A percentile compares a stretch with the other conserved stretches of the same genome.
These are phyloP conservation scores for Theristicus caerulescens DNA, from an alignment of 2,113 vertebrate species.

Conservation along the genomic window DNA sequence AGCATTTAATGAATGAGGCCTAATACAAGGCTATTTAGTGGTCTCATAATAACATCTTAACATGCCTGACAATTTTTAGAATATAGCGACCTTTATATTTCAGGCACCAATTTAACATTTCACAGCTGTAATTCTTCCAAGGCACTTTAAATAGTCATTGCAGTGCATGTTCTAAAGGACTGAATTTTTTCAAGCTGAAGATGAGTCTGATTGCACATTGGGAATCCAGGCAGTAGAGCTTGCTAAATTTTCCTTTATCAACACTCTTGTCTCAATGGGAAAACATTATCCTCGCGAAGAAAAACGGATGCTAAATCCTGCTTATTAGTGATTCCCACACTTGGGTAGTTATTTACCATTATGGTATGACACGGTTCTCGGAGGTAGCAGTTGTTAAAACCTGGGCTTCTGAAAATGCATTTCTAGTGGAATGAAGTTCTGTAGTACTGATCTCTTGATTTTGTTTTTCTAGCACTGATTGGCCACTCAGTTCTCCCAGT, in stretches of 20 bases:
- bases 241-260: background rate
- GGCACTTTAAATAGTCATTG: background rate
- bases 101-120: conserved; percentile 26
- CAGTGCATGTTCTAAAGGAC: background rate
- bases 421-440: background rate
- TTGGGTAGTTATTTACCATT: background rate
- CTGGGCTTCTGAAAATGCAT: background rate
- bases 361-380: background rate
- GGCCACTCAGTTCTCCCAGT: conserved; percentile 90
- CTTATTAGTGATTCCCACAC: background rate
- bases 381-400: background rate
- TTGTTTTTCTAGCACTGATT: conserved; percentile 82
- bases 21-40: background rate
- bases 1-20: background rate
- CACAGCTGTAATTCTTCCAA: conserved; percentile 46
- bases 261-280: background rate
- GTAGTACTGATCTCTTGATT: background rate
- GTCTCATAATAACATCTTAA: background rate
- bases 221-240: background rate
- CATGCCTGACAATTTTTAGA: background rate
- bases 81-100: background rate
- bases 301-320: background rate
- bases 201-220: conserved; percentile 19
- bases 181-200: background rate
- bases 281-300: background rate